Percentiles rank a stretch among this genome's conserved stretches.
These are phyloP conservation scores for Leptinotarsa haldemani DNA, from an alignment of 2,888 invertebrate genomes.

Conservation along the genomic window DNA sequence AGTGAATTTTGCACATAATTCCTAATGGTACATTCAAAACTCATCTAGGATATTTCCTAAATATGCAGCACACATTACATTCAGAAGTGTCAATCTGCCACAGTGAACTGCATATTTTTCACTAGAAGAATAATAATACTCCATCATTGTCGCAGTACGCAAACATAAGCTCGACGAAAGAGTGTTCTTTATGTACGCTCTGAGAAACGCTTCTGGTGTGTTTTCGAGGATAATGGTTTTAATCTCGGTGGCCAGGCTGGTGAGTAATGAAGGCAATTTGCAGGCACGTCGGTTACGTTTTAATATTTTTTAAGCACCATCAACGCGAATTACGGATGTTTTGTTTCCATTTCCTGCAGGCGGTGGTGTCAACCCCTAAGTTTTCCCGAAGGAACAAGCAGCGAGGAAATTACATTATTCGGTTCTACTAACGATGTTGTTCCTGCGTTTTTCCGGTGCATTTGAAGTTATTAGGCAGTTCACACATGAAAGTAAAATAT, in stretches of 20 bases:
- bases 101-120: not conserved
- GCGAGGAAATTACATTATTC: not conserved
- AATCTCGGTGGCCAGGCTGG: not conserved
- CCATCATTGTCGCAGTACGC: not conserved
- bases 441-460: not conserved
- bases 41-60: not conserved
- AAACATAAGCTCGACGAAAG: slow-evolving; percentile 1
- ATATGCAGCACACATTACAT: not conserved
- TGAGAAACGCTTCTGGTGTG: not conserved
- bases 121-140: not conserved
- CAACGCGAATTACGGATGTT: slow-evolving; percentile 21
- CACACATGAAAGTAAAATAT: no score
- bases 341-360: not conserved
- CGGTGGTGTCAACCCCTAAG: not conserved
- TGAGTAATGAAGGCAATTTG: slow-evolving; percentile 25
- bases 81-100: not conserved
- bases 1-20: no score
- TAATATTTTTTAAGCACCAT: not conserved
- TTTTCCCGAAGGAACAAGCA: not conserved
- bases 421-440: not conserved
- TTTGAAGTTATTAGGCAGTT: not conserved
- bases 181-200: not conserved
- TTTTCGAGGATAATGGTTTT: slow-evolving; percentile 12
- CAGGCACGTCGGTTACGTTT: slow-evolving; percentile 14
- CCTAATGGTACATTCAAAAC: not conserved